phyloP scores from a whole-genome alignment of 1,140 invertebrate species.

The Telenomus remus region DNA sequence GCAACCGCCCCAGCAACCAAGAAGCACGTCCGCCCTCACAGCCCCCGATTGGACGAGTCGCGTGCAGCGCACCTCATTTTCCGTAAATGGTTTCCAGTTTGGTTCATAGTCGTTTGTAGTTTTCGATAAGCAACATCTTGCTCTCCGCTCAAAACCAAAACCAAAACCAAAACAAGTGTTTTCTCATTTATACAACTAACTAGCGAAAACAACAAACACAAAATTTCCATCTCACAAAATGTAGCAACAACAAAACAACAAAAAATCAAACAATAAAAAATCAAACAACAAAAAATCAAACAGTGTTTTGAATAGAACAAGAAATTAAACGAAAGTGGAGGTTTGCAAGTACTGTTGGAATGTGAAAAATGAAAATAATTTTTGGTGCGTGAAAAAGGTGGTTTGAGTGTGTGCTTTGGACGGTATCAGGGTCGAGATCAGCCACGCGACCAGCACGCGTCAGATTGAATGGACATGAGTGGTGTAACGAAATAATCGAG shows the following conservation, averaged over 20 bases:
- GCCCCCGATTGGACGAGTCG: slow-evolving; percentile 60
- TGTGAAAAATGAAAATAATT: neutral
- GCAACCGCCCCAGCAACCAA: slow-evolving; percentile 63
- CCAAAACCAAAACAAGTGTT: too few species aligned
- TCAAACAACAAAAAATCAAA: neutral
- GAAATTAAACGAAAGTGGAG: too few species aligned
- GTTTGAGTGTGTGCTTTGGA: neutral
- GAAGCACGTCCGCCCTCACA: slow-evolving; percentile 51
- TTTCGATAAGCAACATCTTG: slow-evolving; percentile 27
- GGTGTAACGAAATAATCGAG: too few species aligned
- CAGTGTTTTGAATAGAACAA: neutral
- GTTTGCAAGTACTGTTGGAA: too few species aligned
- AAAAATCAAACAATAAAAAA: neutral
- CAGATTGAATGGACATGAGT: neutral
- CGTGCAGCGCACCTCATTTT: slow-evolving; percentile 45
- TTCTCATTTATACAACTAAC: too few species aligned
- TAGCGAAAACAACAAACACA: too few species aligned
- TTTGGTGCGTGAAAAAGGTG: neutral
- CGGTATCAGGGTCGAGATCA: too few species aligned
- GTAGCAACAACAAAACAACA: too few species aligned
- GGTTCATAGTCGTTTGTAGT: slow-evolving; percentile 28
- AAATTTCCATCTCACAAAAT: too few species aligned
- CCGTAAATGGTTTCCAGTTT: slow-evolving; percentile 43
- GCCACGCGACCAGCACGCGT: slow-evolving; percentile 62
- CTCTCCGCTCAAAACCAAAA: too few species aligned